Evolutionary conservation across 2,113 vertebrate species (phyloP), one percentile per base, ranked within the genome.

Genomic region (Microtus montanus): DNA sequence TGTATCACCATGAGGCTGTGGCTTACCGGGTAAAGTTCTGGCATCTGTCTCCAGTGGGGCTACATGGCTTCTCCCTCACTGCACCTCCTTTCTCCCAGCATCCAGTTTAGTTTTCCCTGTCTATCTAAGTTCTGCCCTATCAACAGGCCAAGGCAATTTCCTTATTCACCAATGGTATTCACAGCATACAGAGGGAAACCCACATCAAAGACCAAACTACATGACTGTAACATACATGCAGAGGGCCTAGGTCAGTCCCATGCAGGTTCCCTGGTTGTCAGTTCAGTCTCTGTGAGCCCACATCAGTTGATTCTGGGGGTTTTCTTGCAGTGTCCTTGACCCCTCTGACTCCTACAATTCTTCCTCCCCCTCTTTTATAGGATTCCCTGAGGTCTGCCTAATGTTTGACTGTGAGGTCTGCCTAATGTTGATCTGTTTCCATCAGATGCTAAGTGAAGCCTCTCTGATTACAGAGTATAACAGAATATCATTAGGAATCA

Each of bases 11-110:
- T 0, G 17, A 54, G 54, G 17, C 54, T 58, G 54, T 58, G 54
- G 54, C 17, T 58, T 58, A 19, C 17, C 5, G 2, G 2, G 54
- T 6, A 58, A 19, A 58, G 54, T 58, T 58, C 17, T 58, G 54
- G 17, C 54, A 58, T 58, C 17, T 58, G 17, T 58, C 1, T 58
- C 17, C 0, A 0, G 54, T 58, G 54, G 0, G 0, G 54, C 54
- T 58, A 58, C 54, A 58, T 19, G 17, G 54, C 54, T 58, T 19
- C 54, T 58, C 17, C 54, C 17, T 58, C 17, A 58, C 54, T 58
- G 54, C 17, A 19, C 17, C 54, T 58, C 1, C 1, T 58, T 58
- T 58, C 54, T 58, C 54, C 54, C 54, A 58, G 54, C 54, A 58
- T 58, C 0, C 17, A 58, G 54, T 58, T 58, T 58, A 58, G 54